These are phyloP conservation scores for Colistium nudipinnis DNA, from an alignment of 2,113 vertebrate genomes.

Conservation along the genomic window DNA sequence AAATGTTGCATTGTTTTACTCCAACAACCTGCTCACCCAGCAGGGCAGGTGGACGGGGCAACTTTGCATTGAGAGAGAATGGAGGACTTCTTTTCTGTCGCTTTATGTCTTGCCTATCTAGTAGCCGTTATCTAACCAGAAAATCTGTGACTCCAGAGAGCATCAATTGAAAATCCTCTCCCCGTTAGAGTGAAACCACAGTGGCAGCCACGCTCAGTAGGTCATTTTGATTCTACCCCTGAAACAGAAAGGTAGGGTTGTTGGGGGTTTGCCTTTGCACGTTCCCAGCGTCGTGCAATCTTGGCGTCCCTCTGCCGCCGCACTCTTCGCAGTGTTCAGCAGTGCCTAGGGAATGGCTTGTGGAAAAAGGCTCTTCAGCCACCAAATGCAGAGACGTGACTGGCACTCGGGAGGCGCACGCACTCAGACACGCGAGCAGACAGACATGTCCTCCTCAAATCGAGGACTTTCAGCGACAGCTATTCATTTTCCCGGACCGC, in stretches of 20 bases:
- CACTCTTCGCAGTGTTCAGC: conserved; percentile 33
- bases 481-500: conserved; percentile 59
- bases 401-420: conserved; percentile 6
- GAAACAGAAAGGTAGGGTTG: conserved; percentile 61
- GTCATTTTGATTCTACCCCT: conserved; percentile 56
- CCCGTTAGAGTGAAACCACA: conserved; percentile 39
- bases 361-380: conserved; percentile 35
- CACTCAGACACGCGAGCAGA: conserved; percentile 1
- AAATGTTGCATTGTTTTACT: too few relatives aligned
- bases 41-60: too few relatives aligned
- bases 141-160: conserved; percentile 40
- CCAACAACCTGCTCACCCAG: too few relatives aligned
- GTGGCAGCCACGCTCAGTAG: conserved; percentile 12
- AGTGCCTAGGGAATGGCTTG: conserved; percentile 52
- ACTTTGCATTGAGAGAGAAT: conserved; percentile 23
- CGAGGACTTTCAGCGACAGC: conserved; percentile 51
- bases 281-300: conserved; percentile 49
- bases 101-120: conserved; percentile 11
- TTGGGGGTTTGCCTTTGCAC: conserved; percentile 23
- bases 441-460: conserved; percentile 41
- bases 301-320: conserved; percentile 39
- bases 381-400: conserved; percentile 31
- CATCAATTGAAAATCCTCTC: conserved; percentile 48
- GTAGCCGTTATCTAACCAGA: conserved; percentile 40
- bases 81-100: conserved; percentile 15